Base-by-base conservation (phyloP, 2,797 vertebrate species). In the Gobionotothen gibberifrons region DNA sequence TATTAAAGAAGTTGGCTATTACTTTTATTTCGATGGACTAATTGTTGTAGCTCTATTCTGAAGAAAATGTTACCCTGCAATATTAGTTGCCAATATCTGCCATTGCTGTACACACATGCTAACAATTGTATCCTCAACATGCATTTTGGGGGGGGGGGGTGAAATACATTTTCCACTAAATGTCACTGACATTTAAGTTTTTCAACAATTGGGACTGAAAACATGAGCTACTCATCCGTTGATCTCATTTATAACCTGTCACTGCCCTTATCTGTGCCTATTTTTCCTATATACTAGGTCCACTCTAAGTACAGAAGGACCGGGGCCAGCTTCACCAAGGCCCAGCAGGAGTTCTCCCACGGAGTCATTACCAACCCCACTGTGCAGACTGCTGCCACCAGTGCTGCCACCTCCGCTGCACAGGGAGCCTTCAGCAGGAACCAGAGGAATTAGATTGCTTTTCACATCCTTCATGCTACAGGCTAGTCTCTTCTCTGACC, bases 291-390 rank as follows among this genome's bases (percentile, higher is more conserved):
- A 43, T n/a, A 11, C 4, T 70, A 99, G 98, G 97, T 99, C 57
- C 98, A 99, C 54, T 96, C 96, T 11, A 92, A 96, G 79, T 99
- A 99, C 77, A 96, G 98, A 15, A 92, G 94, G 69, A 97, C 97
- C 0, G 96, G 97, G 9, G 98, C 98, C 87, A 99, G 96, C 86
- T 99, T 99, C 93, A 94, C 95, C 65, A 97, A 98, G 81, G 98
- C 98, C 4, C 98, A 99, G 86, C 95, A 97, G 60, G 98, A 99
- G 89, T 98, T 99, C 79, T 98, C 97, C 65, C 94, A 94, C 22
- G 97, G 96, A 44, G 96, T 99, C 85, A 88, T 99, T 83, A 95
- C 91, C 82, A 99, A 94, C 92, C 92, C 93, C 59, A 91, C 88
- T 69, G 94, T 99, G 90, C 98, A 97, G 88, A 94, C 22, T 0